Evolutionary conservation across 1,140 invertebrate genomes (phyloP), one percentile per base, ranked within the genome.

Genomic region (Teleopsis dalmanni): DNA sequence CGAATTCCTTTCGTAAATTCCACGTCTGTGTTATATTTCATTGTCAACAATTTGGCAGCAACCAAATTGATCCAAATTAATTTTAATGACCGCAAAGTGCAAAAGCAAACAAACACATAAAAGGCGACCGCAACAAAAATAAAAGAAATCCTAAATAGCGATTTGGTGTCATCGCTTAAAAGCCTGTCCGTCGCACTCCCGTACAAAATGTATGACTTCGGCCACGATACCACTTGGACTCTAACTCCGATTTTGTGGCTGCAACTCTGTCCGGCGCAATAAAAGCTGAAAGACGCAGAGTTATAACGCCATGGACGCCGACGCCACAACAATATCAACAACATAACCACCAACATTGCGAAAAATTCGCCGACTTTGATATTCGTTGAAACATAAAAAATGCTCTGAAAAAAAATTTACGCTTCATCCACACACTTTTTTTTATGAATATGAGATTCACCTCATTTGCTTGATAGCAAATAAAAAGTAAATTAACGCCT

Each of bases 11-110:
- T n/a, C n/a, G n/a, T 5, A 18, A 21, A 27, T 31, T 27, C 13
- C 13, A 8, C 44, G 33, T 43, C 41, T 47, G 23, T 22, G 36
- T 36, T 31, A 64, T 67, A 67, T 67, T 67, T 67, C 64, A 67
- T 66, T 66, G 64, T 67, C 64, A 67, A 62, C 63, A 66, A 64
- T 64, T 64, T 67, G 64, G 61, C 64, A 67, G 64, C 59, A 53
- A 57, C 64, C 57, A 67, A 67, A 67, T 67, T 67, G 64, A 67
- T 59, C 64, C 64, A 64, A 67, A 67, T 67, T 67, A 67, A 67
- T 65, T 67, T 67, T 65, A 67, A 67, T 67, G 61, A 67, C 61
- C 64, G 11, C 29, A 22, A 21, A 14, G 8, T 19, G 11, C 25
- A 46, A 36, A 29, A 29, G 44, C 25, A 16, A 36, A 35, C 18